These are phyloP conservation scores for Neosilurus hyrtlii DNA, from an alignment of 2,797 vertebrate genomes.

Conservation along the genomic window DNA sequence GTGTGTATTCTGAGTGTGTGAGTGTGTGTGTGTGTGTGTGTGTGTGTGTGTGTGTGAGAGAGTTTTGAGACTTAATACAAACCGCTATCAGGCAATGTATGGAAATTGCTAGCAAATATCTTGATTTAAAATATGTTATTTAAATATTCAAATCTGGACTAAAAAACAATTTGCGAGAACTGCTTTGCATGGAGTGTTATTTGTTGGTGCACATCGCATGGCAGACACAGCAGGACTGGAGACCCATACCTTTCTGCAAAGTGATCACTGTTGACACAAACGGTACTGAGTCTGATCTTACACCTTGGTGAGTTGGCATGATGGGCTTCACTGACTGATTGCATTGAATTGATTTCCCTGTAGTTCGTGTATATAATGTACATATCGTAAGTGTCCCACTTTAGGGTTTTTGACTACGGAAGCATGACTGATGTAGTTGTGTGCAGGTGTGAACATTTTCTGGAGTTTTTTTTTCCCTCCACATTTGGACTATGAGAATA, in stretches of 20 bases:
- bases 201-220: slow-evolving; percentile 58
- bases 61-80: slow-evolving; percentile 5
- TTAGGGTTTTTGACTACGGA: background rate
- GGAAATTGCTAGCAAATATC: slow-evolving; percentile 71
- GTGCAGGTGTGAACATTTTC: slow-evolving; percentile 5
- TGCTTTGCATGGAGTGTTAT: slow-evolving; percentile 75
- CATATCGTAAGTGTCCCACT: background rate
- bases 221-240: slow-evolving; percentile 19
- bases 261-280: background rate
- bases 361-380: background rate
- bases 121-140: slow-evolving; percentile 71
- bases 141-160: slow-evolving; percentile 78
- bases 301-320: slow-evolving; percentile 41
- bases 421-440: background rate
- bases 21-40: background rate
- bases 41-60: background rate
- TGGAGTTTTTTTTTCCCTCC: background rate
- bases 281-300: background rate
- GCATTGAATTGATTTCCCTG: background rate
- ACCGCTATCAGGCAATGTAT: slow-evolving; percentile 58
- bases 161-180: slow-evolving; percentile 70
- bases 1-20: background rate
- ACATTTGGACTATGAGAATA: background rate
- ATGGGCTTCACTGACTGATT: background rate
- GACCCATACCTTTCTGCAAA: slow-evolving; percentile 1